These are phyloP conservation scores for Morus bassanus DNA, from an alignment of 2,797 vertebrate genomes.

Conservation along the genomic window DNA sequence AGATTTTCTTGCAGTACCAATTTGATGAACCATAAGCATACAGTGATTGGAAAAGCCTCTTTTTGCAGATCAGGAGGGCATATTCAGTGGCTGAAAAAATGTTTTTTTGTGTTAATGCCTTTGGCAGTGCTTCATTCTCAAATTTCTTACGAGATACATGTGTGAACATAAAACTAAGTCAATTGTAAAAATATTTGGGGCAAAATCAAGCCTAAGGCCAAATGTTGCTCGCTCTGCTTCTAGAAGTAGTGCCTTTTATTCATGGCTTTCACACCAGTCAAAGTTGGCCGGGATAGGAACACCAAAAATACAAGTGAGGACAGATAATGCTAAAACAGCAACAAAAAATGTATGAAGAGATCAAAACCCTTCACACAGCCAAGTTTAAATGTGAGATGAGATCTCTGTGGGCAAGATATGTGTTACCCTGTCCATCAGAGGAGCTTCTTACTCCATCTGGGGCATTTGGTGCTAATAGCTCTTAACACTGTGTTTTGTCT, in stretches of 20 bases:
- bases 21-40: background rate
- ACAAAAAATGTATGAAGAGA: background rate
- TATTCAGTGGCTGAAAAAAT: constrained; percentile 14
- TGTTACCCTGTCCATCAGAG: background rate
- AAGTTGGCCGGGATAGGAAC: background rate
- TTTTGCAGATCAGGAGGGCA: background rate
- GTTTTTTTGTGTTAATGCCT: background rate
- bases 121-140: background rate
- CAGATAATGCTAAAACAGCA: background rate
- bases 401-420: background rate
- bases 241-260: background rate
- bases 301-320: background rate
- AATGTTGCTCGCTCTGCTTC: background rate
- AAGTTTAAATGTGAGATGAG: background rate
- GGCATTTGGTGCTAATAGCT: background rate
- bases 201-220: background rate
- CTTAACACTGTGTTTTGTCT: background rate
- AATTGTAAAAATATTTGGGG: background rate
- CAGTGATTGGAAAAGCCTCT: background rate
- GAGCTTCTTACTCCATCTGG: background rate
- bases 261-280: background rate
- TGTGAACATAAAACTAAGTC: background rate
- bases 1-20: background rate
- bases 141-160: background rate
- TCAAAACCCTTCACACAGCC: background rate